phyloP scores from a whole-genome alignment of 2,797 vertebrate species.

The Sylvia borin region DNA sequence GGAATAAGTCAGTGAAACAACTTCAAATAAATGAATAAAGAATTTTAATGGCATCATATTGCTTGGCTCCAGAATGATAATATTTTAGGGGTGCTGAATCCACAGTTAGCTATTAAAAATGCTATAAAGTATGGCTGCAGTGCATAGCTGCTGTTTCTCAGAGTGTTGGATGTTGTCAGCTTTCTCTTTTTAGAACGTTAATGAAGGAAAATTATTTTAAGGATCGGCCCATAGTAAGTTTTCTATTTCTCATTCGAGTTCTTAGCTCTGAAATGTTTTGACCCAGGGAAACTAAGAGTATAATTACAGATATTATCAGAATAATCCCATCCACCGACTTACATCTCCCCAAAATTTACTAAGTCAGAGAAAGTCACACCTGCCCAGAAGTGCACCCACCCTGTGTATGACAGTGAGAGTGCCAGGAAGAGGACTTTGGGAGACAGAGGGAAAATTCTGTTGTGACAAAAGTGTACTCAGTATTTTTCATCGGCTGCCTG shows the following conservation, averaged over 20 bases:
- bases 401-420: background rate
- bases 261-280: background rate
- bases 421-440: background rate
- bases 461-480: background rate
- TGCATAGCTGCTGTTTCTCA: background rate
- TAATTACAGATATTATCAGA: background rate
- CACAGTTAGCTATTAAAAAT: background rate
- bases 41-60: background rate
- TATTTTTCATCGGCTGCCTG: background rate
- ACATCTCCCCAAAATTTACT: background rate
- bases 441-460: background rate
- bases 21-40: constrained; percentile 9
- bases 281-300: background rate
- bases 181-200: background rate
- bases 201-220: background rate
- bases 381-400: background rate
- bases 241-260: background rate
- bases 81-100: background rate
- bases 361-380: background rate
- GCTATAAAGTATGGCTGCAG: background rate
- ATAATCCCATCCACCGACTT: background rate
- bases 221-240: background rate
- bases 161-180: background rate
- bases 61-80: background rate
- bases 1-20: constrained; percentile 25